Conservation (phyloP, 1,140 invertebrate genomes). For the Pseudomyrmex flavicornis region DNA sequence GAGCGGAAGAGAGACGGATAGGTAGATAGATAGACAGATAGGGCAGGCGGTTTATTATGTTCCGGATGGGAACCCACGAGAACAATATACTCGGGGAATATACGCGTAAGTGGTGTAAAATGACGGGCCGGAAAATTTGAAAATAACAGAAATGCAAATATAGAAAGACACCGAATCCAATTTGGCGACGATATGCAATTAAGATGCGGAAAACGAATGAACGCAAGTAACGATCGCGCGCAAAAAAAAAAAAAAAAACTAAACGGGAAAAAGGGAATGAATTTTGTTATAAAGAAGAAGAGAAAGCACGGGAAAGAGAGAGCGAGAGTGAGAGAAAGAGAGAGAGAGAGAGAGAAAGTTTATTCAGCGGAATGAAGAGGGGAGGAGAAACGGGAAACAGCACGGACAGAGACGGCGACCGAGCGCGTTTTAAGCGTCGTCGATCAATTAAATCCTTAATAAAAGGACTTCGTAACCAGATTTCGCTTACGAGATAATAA, state of each 20-base stretch:
- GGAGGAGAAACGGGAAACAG: not conserved
- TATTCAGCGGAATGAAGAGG: conserved; percentile 5
- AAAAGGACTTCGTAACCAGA: conserved; percentile 66
- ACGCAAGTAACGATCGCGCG: conserved; percentile 45
- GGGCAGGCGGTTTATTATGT: conserved; percentile 56
- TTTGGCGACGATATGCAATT: conserved; percentile 58
- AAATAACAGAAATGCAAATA: conserved; percentile 52
- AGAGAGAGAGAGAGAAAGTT: not conserved
- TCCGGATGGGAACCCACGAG: conserved; percentile 59
- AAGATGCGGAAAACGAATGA: conserved; percentile 54
- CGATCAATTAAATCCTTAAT: conserved; percentile 67
- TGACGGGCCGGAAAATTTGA: conserved; percentile 56
- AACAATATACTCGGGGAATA: conserved; percentile 49
- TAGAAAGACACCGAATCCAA: conserved; percentile 58
- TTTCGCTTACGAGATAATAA: conserved; percentile 67
- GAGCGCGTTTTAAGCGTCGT: conserved; percentile 58
- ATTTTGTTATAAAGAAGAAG: conserved; percentile 9
- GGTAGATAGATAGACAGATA: conserved; percentile 50
- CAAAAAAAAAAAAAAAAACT: not conserved
- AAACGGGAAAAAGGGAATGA: not conserved
- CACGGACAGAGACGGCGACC: conserved; percentile 19
- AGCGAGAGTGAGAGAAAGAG: not conserved
- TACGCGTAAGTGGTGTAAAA: conserved; percentile 56
- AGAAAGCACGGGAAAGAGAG: not conserved
- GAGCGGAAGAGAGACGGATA: conserved; percentile 48